These are phyloP conservation scores for Cyprinodon brontotheroides DNA, from an alignment of 2,113 vertebrate genomes.

Conservation along the genomic window DNA sequence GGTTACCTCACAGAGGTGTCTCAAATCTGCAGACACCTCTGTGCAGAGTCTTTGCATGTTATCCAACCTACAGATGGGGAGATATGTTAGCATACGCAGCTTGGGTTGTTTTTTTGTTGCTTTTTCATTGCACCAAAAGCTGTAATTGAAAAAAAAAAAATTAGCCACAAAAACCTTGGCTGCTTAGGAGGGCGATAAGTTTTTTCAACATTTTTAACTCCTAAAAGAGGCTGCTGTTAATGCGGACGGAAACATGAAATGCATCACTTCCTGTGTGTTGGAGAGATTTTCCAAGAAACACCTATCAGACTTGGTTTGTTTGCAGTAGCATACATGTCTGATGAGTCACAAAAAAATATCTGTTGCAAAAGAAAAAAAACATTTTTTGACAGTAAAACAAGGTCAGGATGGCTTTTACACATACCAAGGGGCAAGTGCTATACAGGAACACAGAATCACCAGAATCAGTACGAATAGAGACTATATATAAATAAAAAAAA, in stretches of 20 bases:
- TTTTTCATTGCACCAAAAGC: neutral
- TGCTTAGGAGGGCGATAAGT: neutral
- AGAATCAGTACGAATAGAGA: neutral
- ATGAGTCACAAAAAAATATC: constrained; percentile 12
- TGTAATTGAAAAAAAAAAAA: neutral
- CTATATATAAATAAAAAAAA: neutral
- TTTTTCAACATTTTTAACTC: neutral
- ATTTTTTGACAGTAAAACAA: neutral
- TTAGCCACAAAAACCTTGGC: neutral
- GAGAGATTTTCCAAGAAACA: constrained; percentile 47
- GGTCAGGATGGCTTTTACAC: neutral
- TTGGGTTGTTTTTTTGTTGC: neutral
- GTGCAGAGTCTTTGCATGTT: neutral
- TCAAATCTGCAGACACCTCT: constrained; percentile 4
- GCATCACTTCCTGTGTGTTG: constrained; percentile 51
- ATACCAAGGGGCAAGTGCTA: neutral
- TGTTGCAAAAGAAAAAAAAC: neutral
- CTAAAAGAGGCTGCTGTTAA: neutral
- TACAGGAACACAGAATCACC: neutral
- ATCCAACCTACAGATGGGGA: neutral
- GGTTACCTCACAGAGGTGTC: constrained; percentile 2
- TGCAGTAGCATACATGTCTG: constrained; percentile 11
- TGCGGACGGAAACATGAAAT: constrained; percentile 25
- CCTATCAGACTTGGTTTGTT: constrained; percentile 11
- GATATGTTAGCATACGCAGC: neutral